phyloP scores from a whole-genome alignment of 2,888 invertebrate species.

The Laothoe populi region DNA sequence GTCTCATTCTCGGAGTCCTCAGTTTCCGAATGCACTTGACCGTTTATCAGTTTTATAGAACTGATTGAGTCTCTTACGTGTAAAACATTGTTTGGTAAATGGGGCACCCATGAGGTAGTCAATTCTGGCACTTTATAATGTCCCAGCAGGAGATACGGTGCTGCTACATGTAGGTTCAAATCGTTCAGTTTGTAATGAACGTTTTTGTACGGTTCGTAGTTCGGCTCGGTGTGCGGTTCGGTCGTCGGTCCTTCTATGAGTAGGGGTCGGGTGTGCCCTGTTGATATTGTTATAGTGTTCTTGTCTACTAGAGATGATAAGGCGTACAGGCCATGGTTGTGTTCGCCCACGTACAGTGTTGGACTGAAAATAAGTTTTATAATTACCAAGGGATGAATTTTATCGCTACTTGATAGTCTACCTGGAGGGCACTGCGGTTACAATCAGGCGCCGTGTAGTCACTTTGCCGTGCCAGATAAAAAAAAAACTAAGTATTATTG shows the following conservation, averaged over 20 bases:
- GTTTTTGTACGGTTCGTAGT: conserved; percentile 80
- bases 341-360: conserved; percentile 96
- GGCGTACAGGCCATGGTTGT: conserved; percentile 94
- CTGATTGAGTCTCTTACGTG: conserved; percentile 56
- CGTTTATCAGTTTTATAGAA: conserved; percentile 69
- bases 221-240: conserved; percentile 53
- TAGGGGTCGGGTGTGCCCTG: conserved; percentile 88
- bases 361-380: conserved; percentile 85
- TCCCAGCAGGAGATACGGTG: conserved; percentile 83
- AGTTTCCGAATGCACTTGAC: conserved; percentile 63
- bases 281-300: conserved; percentile 92
- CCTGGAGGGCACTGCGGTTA: too few species aligned
- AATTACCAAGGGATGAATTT: background rate
- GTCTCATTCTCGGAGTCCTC: conserved; percentile 75
- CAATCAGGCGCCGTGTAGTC: too few species aligned
- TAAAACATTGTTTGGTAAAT: conserved; percentile 67
- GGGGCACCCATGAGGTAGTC: conserved; percentile 76
- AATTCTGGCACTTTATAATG: conserved; percentile 90
- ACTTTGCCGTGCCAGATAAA: too few species aligned
- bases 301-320: conserved; percentile 96
- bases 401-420: too few species aligned
- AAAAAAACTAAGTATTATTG: too few species aligned
- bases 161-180: conserved; percentile 70
- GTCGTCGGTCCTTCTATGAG: conserved; percentile 89
- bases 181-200: conserved; percentile 76